Evolutionary conservation across 2,888 invertebrate species (phyloP).

Genomic region (Magallana nippona): DNA sequence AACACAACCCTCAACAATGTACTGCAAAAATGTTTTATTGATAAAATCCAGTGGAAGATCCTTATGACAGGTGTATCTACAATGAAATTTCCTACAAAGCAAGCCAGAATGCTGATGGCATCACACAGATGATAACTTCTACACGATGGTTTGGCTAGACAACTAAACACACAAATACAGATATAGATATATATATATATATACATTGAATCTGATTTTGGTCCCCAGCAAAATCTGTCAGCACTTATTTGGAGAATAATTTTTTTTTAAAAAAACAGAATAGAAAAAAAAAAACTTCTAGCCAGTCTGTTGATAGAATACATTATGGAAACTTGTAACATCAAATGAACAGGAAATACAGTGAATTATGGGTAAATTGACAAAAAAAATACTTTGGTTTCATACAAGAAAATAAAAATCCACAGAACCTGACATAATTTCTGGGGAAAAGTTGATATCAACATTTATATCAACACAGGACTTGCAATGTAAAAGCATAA

Average conservation of each 20-base stretch:
- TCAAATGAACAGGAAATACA: background rate
- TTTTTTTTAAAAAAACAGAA: background rate
- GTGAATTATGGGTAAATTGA: background rate
- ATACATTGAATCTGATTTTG: constrained; percentile 2
- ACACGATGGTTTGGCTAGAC: constrained; percentile 27
- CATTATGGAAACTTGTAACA: background rate
- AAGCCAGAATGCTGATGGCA: constrained; percentile 26
- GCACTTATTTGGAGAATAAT: background rate
- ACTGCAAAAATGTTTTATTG: constrained; percentile 44
- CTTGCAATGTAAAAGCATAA: constrained; percentile 12
- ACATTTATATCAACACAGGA: background rate
- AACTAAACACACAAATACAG: constrained; percentile 25
- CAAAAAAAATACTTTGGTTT: constrained; percentile 24
- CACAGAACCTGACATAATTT: background rate
- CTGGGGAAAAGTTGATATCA: background rate
- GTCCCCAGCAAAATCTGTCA: constrained; percentile 9
- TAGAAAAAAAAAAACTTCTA: background rate
- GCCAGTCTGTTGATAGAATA: constrained; percentile 7
- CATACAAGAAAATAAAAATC: background rate
- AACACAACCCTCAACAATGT: background rate
- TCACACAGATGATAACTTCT: constrained; percentile 12
- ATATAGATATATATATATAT: background rate
- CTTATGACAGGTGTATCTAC: constrained; percentile 32
- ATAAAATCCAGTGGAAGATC: constrained; percentile 52
- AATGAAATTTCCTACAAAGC: constrained; percentile 34